These are phyloP conservation scores for Rhopilema esculentum DNA, from an alignment of 30 jellyfish, hydroid and myxozoan species.

Conservation along the genomic window DNA sequence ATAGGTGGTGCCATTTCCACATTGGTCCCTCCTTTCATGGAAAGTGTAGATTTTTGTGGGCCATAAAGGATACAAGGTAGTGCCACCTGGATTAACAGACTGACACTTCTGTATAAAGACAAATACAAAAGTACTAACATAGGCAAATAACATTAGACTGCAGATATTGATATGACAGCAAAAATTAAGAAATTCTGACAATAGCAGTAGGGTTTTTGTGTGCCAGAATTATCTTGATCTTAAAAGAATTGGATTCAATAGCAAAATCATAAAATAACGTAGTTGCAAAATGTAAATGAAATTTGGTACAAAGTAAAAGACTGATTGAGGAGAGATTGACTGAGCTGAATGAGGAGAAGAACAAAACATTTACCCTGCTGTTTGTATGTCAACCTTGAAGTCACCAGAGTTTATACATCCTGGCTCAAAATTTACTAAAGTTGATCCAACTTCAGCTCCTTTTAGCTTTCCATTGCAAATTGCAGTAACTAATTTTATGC, in stretches of 20 bases:
- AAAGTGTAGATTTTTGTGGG: constrained; percentile 18
- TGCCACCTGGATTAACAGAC: constrained; percentile 72
- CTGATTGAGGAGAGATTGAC: no score
- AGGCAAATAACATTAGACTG: neutral
- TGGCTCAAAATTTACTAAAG: constrained; percentile 50
- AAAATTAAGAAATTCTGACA: no score
- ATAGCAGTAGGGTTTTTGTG: no score
- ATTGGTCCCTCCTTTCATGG: constrained; percentile 78
- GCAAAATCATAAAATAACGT: no score
- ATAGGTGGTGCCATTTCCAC: constrained; percentile 92
- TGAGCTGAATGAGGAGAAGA: no score
- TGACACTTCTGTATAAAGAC: constrained; percentile 62
- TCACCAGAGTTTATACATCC: constrained; percentile 42
- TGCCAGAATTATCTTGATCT: no score
- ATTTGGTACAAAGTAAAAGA: no score
- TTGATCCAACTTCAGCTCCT: constrained; percentile 71
- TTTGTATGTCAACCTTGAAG: constrained; percentile 69
- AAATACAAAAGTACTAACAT: neutral
- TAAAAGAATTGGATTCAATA: no score
- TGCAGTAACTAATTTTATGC: constrained; percentile 48
- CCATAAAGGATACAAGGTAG: constrained; percentile 75
- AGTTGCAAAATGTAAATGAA: no score
- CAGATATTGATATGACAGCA: neutral
- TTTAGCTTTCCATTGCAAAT: constrained; percentile 54
- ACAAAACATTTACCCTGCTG: no score